A percentile compares a stretch with the other conserved stretches of the same genome.
Evolutionary conservation across 2,113 vertebrate species (phyloP).

Genomic region (Chinchilla lanigera): DNA sequence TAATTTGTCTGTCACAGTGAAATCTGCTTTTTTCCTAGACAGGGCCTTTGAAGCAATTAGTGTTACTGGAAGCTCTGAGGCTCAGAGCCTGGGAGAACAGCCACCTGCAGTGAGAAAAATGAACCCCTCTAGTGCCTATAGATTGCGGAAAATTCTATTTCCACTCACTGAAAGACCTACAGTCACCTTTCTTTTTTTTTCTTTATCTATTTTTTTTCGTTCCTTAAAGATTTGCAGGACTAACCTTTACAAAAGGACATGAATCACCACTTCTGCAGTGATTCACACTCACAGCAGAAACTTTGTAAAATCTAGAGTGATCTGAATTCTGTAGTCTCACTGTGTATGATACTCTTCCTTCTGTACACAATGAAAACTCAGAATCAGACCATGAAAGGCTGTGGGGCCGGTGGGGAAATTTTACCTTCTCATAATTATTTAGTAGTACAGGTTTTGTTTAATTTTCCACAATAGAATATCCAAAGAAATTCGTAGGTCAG

Average conservation of each 20-base stretch:
- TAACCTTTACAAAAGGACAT: conserved; percentile 64
- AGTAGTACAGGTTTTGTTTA: background rate
- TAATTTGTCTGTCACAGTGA: background rate
- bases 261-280: conserved; percentile 57
- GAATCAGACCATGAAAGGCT: background rate
- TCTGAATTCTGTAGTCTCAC: background rate
- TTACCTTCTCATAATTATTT: background rate
- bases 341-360: conserved; percentile 8
- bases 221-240: conserved; percentile 54
- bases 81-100: background rate
- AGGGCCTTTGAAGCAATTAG: conserved; percentile 12
- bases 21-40: background rate
- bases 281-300: conserved; percentile 55
- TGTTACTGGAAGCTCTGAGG: background rate
- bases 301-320: conserved; percentile 43
- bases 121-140: background rate
- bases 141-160: conserved; percentile 66
- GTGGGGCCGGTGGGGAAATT: background rate
- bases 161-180: conserved; percentile 51
- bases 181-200: background rate
- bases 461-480: background rate
- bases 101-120: background rate
- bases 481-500: background rate
- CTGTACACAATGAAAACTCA: background rate
- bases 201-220: background rate